Evolutionary conservation across 2,888 invertebrate genomes (phyloP), one percentile per base, ranked within the genome.

Genomic region (Dasysyrphus tricinctus): DNA sequence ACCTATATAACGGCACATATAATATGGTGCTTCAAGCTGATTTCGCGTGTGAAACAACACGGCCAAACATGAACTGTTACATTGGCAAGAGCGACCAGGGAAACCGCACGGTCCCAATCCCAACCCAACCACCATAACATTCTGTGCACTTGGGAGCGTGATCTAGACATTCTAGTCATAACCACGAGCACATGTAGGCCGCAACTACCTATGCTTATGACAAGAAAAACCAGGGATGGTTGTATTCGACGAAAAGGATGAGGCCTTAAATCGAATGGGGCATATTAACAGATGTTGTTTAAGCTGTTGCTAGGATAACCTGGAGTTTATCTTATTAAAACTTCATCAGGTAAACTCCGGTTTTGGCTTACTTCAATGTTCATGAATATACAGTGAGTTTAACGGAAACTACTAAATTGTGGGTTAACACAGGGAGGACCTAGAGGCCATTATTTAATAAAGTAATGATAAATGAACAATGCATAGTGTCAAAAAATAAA

Each of bases 1-100:
- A 24, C 24, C 24, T 24, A 2, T 49, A 9, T 24, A 47, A 44
- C 42, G 11, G 9, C 69, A 70, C 42, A 19, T 49, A 29, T 3
- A 7, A 6, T 8, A 54, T 12, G 69, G 67, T 16, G n/a, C n/a
- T 80, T 72, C 39, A 80, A 74, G 73, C 42, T 54, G 39, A 39
- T 75, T 42, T 63, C 34, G 32, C 16, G 73, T 61, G 54, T 56
- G 16, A 56, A 69, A 69, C 39, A 24, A 39, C n/a, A 51, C 44
- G 59, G 61, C 59, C 57, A 47, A 77, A 80, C 80, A 39, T 54
- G 51, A 73, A 69, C 54, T 72, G 47, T 69, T 79, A 75, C 75
- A 59, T 59, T 76, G 72, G 69, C 80, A 77, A 57, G 51, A 76
- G 65, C 72, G 54, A 72, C 54, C 24, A 39, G 19, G 19, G n/a